Conservation (phyloP, 1,140 invertebrate species). For the Tetraneura akinire region DNA sequence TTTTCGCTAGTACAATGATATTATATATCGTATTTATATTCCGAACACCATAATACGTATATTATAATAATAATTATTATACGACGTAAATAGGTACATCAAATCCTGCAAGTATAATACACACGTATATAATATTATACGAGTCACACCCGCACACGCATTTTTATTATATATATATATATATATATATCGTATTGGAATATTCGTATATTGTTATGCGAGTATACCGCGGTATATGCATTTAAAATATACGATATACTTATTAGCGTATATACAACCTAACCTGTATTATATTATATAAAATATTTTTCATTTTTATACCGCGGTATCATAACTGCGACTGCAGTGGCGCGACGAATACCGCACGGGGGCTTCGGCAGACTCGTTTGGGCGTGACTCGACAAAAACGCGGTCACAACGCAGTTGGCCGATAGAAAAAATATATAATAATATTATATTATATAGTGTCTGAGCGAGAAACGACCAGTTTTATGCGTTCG, state of each 20-base stretch:
- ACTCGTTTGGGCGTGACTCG: constrained; percentile 38
- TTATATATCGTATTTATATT: too few relatives aligned
- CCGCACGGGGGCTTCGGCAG: not conserved
- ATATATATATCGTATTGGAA: too few relatives aligned
- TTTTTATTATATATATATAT: not conserved
- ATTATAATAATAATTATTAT: too few relatives aligned
- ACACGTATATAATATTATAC: too few relatives aligned
- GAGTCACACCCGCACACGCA: too few relatives aligned
- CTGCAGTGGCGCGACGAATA: not conserved
- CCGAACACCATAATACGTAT: too few relatives aligned
- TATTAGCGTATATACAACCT: too few relatives aligned
- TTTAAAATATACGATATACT: not conserved
- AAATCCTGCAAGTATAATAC: too few relatives aligned
- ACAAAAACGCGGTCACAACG: constrained; percentile 28
- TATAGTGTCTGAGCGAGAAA: not conserved
- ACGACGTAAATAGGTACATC: too few relatives aligned
- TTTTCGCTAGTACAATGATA: too few relatives aligned
- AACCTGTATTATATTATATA: not conserved
- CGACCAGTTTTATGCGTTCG: constrained; percentile 19
- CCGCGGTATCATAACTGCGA: not conserved
- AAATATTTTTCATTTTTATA: constrained; percentile 1
- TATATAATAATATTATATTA: too few relatives aligned
- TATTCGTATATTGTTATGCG: not conserved
- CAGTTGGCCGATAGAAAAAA: constrained; percentile 27
- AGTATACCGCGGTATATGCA: not conserved